Conservation (phyloP, 2,888 invertebrate genomes). For the Pristionchus exspectatus region DNA sequence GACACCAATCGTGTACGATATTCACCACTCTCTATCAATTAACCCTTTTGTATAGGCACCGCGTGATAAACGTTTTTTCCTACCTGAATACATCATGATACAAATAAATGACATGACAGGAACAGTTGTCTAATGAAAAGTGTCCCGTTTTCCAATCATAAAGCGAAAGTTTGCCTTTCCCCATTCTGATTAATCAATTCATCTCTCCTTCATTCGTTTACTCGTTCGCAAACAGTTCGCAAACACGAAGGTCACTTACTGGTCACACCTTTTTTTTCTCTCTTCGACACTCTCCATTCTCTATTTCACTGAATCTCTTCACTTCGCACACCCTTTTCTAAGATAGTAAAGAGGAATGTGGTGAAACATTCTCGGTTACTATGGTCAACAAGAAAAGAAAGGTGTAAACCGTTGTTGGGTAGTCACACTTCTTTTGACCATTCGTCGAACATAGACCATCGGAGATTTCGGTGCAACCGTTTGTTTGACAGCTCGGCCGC, state of each 20-base stretch:
- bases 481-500: no score
- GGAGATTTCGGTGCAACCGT: background rate
- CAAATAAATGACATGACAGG: no score
- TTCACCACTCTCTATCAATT: no score
- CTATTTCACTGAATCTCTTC: background rate
- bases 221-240: background rate
- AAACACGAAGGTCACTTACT: slow-evolving; percentile 17
- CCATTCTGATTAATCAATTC: background rate
- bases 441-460: background rate
- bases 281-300: background rate
- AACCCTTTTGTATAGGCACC: slow-evolving; percentile 34
- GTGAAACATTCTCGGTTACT: background rate
- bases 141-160: background rate
- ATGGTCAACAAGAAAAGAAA: background rate
- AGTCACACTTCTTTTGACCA: background rate
- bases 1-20: slow-evolving; percentile 27
- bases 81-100: background rate
- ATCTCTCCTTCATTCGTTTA: background rate
- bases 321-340: background rate
- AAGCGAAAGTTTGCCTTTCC: slow-evolving; percentile 16
- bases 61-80: background rate
- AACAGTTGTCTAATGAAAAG: background rate
- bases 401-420: background rate
- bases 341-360: background rate
- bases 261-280: background rate